Evolutionary conservation across 2,888 invertebrate genomes (phyloP).

Genomic region (Pyralis farinalis): DNA sequence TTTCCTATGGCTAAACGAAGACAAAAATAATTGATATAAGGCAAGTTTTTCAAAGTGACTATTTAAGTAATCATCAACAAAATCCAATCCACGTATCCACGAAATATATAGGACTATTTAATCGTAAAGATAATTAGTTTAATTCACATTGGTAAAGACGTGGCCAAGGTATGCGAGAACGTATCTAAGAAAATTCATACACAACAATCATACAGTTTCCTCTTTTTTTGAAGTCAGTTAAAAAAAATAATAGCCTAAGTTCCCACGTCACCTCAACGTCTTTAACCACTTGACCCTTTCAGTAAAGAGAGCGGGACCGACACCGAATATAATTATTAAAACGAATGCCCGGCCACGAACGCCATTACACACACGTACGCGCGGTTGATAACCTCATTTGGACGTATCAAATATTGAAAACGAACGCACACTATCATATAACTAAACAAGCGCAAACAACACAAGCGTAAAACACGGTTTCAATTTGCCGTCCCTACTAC

Average conservation of each 20-base stretch:
- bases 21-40: no score
- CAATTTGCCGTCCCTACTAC: conserved; percentile 18
- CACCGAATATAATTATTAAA: conserved; percentile 55
- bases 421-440: conserved; percentile 32
- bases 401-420: conserved; percentile 47
- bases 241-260: conserved; percentile 53
- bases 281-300: conserved; percentile 75
- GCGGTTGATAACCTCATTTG: conserved; percentile 60
- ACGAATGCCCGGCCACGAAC: conserved; percentile 47
- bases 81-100: no score
- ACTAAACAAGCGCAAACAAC: conserved; percentile 20
- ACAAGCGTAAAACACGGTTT: conserved; percentile 22
- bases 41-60: no score
- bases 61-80: no score
- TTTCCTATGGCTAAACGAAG: no score
- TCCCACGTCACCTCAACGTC: conserved; percentile 68
- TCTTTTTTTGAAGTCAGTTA: no score
- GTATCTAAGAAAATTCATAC: no score
- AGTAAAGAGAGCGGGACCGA: conserved; percentile 42
- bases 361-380: conserved; percentile 31
- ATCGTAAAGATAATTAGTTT: no score
- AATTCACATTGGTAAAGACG: no score
- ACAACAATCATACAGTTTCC: no score
- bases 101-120: no score
- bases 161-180: no score